These are phyloP conservation scores for Anastrepha obliqua DNA, from an alignment of 1,140 invertebrate genomes.

Conservation along the genomic window DNA sequence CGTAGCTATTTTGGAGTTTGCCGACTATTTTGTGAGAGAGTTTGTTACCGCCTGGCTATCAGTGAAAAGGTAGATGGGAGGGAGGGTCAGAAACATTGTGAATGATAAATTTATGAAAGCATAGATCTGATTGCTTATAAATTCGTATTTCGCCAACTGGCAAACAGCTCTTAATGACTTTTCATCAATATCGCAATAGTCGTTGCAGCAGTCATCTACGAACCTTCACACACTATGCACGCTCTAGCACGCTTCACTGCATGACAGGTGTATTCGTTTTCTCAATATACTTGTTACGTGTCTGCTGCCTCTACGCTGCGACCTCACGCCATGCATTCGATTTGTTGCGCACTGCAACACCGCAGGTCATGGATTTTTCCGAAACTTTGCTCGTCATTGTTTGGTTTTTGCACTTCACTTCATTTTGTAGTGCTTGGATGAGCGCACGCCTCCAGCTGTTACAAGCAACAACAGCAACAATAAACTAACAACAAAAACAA, in stretches of 20 bases:
- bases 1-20: no score
- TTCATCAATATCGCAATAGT: no score
- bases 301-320: background rate
- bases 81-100: no score
- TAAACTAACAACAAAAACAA: background rate
- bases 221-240: background rate
- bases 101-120: no score
- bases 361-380: slow-evolving; percentile 64
- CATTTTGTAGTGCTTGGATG: slow-evolving; percentile 57
- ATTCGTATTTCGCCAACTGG: no score
- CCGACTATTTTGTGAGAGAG: no score
- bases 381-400: slow-evolving; percentile 61
- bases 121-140: no score
- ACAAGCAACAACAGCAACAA: background rate
- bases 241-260: background rate
- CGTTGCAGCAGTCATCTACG: no score
- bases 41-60: no score
- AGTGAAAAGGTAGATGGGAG: no score
- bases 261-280: slow-evolving; percentile 4
- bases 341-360: background rate
- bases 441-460: background rate
- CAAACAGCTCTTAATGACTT: no score
- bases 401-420: slow-evolving; percentile 74
- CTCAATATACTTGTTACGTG: background rate
- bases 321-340: background rate